Conservation (phyloP, 2,113 vertebrate species). For the Tricholaema leucomelas region DNA sequence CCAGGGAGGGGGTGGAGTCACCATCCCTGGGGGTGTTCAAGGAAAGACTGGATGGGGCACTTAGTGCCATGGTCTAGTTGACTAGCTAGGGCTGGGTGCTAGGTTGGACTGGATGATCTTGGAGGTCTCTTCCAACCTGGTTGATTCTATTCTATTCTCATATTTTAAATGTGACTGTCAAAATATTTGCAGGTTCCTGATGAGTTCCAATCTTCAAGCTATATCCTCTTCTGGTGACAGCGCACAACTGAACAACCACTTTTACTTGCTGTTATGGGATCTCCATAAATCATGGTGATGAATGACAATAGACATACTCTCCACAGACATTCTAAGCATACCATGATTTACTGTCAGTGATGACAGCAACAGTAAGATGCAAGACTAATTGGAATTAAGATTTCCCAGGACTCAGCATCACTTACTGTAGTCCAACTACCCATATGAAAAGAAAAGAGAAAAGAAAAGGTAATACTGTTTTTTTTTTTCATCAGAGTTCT, state of each 20-base stretch:
- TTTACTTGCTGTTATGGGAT: constrained; percentile 12
- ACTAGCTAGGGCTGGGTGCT: no score
- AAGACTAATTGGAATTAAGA: neutral
- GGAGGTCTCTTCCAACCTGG: no score
- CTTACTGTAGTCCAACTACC: neutral
- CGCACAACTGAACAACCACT: neutral
- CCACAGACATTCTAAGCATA: neutral
- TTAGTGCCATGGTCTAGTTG: no score
- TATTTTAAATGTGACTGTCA: no score
- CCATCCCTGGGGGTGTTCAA: no score
- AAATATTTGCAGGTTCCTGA: no score
- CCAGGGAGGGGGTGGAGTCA: no score
- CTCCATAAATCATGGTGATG: neutral
- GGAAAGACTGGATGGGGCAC: no score
- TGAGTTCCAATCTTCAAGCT: no score
- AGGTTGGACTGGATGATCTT: no score
- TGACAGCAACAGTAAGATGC: neutral
- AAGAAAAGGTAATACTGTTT: fast-evolving
- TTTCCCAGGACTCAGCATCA: neutral
- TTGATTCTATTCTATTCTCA: no score
- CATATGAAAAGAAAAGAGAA: neutral
- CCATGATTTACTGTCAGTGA: neutral
- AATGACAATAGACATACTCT: neutral
- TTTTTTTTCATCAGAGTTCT: neutral
- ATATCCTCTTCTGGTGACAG: neutral